Base-by-base conservation (phyloP, 2,888 invertebrate species). In the Ophion slaviceki region DNA sequence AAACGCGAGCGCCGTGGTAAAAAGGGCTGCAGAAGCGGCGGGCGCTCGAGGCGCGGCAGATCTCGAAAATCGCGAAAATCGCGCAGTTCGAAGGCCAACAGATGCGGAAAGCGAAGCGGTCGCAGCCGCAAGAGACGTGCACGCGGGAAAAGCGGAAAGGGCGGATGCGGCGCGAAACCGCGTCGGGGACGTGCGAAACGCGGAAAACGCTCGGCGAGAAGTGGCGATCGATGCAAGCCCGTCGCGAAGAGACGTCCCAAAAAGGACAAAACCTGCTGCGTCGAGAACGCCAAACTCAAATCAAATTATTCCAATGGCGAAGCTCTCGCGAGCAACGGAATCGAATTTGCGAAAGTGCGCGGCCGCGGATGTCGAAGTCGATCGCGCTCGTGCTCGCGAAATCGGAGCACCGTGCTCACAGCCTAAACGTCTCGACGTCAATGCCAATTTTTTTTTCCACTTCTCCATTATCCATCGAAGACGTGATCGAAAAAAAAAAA, bases 351-450 rank as follows among this genome's bases (percentile, higher is more conserved):
- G 1, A 64, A 66, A 5, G 11, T 75, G 40, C 53, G 59, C 57
- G 64, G 57, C 1, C 20, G 64, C 36, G 20, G 80, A 64, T 59
- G 81, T 11, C 68, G 81, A 10, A 83, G 80, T 47, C 62, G 78
- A 83, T 83, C 86, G 6, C 80, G 83, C 1, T 86, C 86, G 2
- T 77, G 76, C 59, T 83, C 86, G 7, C 67, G 84, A 36, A 83
- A 77, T 68, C 76, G 82, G 40, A 83, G 72, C 57, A 32, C 71
- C 72, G 36, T 77, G 1, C 45, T 71, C 40, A 82, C 80, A 17
- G 67, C 80, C 20, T 85, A 40, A 80, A 82, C 36, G 59, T 28
- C 17, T 20, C 36, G 2, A n/a, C 11, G 70, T 36, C 28, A 36
- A 17, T 8, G 3, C 40, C 40, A 40, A 5, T 40, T 40, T 28